Conservation (phyloP, 1,140 invertebrate species). For the Danaus plexippus region DNA sequence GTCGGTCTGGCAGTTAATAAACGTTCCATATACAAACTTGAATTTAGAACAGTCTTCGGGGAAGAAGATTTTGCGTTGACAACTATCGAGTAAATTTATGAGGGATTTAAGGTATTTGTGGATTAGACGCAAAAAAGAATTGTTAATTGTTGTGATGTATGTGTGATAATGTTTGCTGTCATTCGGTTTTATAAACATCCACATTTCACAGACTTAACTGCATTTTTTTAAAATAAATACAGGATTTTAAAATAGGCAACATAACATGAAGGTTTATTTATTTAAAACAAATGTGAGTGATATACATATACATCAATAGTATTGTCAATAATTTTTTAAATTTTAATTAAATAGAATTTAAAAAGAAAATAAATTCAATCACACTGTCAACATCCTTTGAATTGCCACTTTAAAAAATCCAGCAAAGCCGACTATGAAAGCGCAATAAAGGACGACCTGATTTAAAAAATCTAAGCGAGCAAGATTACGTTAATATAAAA, state of each 20-base stretch:
- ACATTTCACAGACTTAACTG: slow-evolving; percentile 2
- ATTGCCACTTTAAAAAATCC: slow-evolving; percentile 19
- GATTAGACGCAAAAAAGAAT: slow-evolving; percentile 23
- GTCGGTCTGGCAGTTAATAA: slow-evolving; percentile 60
- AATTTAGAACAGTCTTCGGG: slow-evolving; percentile 38
- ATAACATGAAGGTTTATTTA: too few species aligned
- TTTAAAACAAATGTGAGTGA: too few species aligned
- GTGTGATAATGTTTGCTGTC: slow-evolving; percentile 15
- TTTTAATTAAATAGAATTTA: neutral
- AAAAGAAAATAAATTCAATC: too few species aligned
- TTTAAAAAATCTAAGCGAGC: slow-evolving; percentile 23
- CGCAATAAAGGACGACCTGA: slow-evolving; percentile 13
- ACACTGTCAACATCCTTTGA: neutral
- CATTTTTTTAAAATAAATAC: too few species aligned
- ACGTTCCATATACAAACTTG: slow-evolving; percentile 38
- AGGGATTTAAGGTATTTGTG: slow-evolving; percentile 31
- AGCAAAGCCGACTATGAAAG: slow-evolving; percentile 15
- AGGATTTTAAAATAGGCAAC: too few species aligned
- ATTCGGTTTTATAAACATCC: slow-evolving; percentile 21
- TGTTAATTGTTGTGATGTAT: slow-evolving; percentile 32
- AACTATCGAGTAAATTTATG: slow-evolving; percentile 33
- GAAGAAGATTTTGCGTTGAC: slow-evolving; percentile 37
- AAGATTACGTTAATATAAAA: slow-evolving; percentile 44
- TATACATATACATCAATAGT: neutral
- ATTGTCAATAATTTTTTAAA: neutral